Conservation (phyloP, 2,113 vertebrate genomes). For the Orcinus orca region DNA sequence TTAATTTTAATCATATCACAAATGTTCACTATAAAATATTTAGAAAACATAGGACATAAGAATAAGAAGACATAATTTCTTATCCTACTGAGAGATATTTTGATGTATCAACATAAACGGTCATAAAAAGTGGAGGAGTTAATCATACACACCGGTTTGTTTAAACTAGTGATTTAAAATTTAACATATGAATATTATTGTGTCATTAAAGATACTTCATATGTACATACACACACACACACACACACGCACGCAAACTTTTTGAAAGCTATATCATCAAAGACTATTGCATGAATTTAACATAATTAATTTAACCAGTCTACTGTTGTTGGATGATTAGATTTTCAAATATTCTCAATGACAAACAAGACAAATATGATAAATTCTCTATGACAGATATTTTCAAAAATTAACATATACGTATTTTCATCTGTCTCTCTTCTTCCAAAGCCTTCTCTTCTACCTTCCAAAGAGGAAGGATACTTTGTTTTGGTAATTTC, state of each 20-base stretch:
- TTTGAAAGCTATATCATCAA: neutral
- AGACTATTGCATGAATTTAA: neutral
- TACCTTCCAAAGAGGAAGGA: neutral
- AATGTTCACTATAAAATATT: neutral
- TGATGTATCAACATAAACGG: neutral
- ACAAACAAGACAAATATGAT: neutral
- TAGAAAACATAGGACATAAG: neutral
- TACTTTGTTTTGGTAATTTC: neutral
- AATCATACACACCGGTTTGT: neutral
- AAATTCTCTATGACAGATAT: neutral
- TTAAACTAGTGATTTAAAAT: neutral
- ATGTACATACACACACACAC: neutral
- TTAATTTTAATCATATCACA: neutral
- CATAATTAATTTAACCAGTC: neutral
- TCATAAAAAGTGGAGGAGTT: neutral
- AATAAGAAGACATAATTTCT: neutral
- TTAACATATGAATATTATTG: neutral
- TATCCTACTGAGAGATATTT: neutral
- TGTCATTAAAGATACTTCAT: neutral
- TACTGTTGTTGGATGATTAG: neutral
- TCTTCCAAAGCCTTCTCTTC: neutral
- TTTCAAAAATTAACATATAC: neutral
- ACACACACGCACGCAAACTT: too few species aligned
- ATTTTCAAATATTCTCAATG: neutral
- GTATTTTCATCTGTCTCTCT: neutral